phyloP scores from a whole-genome alignment of 2,113 vertebrate genomes.

The Sander vitreus region DNA sequence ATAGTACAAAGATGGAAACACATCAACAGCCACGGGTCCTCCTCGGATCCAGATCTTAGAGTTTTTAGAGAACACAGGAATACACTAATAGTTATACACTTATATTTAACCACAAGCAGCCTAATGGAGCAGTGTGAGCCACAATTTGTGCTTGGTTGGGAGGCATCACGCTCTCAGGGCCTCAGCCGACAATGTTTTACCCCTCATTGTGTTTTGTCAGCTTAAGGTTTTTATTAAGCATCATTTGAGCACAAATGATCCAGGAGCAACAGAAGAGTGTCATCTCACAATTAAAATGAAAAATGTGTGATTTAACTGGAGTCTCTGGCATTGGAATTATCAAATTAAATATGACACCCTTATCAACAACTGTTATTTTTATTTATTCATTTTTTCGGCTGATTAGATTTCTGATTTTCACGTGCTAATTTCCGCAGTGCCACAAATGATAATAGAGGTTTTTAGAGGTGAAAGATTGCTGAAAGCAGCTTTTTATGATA shows the following conservation, averaged over 20 bases:
- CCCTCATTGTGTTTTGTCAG: neutral
- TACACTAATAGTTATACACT: too few species aligned
- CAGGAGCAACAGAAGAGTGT: neutral
- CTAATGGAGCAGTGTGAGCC: slow-evolving; percentile 26
- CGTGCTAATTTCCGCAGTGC: neutral
- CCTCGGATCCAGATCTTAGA: too few species aligned
- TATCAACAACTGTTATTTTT: neutral
- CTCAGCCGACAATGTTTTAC: slow-evolving; percentile 18
- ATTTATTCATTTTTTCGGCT: neutral
- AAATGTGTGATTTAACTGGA: neutral
- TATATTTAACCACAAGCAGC: neutral
- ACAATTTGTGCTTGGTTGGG: neutral
- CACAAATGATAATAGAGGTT: too few species aligned
- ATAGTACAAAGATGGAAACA: too few species aligned
- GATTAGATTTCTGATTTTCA: neutral
- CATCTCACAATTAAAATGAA: neutral
- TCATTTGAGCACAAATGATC: slow-evolving; percentile 47
- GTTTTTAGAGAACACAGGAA: neutral
- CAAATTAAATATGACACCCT: neutral
- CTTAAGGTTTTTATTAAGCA: slow-evolving; percentile 24
- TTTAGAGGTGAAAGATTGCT: neutral
- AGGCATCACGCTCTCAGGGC: neutral
- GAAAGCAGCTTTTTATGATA: neutral
- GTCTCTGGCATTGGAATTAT: neutral
- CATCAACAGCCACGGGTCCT: too few species aligned